A percentile compares a stretch with the other conserved stretches of the same genome.
phyloP scores from a whole-genome alignment of 2,888 invertebrate genomes.

The Melipona beecheii region DNA sequence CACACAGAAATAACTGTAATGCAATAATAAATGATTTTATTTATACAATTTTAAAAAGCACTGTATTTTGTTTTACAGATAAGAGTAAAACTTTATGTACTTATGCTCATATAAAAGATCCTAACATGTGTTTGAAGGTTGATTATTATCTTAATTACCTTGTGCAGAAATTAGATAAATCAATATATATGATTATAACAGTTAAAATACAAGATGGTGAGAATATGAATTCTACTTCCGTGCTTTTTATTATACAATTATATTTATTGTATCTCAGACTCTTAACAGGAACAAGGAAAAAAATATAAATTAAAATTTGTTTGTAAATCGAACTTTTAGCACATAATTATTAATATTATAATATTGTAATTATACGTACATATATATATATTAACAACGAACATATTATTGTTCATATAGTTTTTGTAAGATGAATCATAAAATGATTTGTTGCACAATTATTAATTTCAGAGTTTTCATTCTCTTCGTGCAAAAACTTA shows the following conservation, averaged over 20 bases:
- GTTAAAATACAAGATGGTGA: not conserved
- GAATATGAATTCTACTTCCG: not conserved
- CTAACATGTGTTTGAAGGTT: not conserved
- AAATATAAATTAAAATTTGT: conserved; percentile 47
- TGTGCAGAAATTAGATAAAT: not conserved
- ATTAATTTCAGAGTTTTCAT: conserved; percentile 17
- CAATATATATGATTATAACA: not conserved
- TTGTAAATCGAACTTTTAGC: conserved; percentile 33
- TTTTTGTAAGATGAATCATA: conserved; percentile 14
- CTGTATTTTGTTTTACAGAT: conserved; percentile 65
- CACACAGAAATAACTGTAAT: conserved; percentile 38
- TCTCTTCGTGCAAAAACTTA: conserved; percentile 24
- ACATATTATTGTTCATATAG: conserved; percentile 21
- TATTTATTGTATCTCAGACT: conserved; percentile 43
- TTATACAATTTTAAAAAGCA: conserved; percentile 58
- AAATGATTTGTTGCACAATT: conserved; percentile 12
- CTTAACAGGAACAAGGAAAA: conserved; percentile 25
- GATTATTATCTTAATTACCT: not conserved
- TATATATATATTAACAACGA: conserved; percentile 16
- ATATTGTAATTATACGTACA: conserved; percentile 20
- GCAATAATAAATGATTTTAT: conserved; percentile 52
- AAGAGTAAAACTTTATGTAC: no score
- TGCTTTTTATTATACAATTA: not conserved
- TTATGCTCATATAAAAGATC: conserved; percentile 40
- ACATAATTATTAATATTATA: conserved; percentile 27